Evolutionary conservation across 2,113 vertebrate genomes (phyloP), one percentile per base, ranked within the genome.

Genomic region (Rhinogobius similis): DNA sequence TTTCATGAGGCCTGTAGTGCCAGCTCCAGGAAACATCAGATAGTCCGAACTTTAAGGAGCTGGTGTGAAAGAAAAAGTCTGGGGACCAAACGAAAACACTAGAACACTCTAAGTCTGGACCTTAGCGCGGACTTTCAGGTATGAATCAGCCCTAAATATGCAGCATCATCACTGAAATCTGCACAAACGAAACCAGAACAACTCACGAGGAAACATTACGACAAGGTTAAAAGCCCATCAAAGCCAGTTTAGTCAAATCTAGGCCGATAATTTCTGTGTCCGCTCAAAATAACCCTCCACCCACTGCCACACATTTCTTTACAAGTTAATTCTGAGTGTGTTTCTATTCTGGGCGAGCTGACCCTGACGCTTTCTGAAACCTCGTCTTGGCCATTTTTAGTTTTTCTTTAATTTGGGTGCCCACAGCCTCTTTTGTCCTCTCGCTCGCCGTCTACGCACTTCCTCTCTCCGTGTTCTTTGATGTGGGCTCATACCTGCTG

Each of bases 401-500:
- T 67, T 38, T 65, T 12, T 23, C 10, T 32, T 62, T 65, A 44
- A 58, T 61, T 55, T 12, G 63, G 41, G 53, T 68, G 67, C 65
- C 77, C 41, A 75, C 52, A 27, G 68, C 80, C 77, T 70, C 44
- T 29, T 58, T 52, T 68, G 29, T 27, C 74, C 70, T 72, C 63
- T 68, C 32, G 23, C 46, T n/a, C 46, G 58, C 58, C 8, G 61
- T 67, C 70, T 62, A 68, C 16, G 13, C 16, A 27, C 75, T 58
- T 75, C 68, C 65, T 65, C 70, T 75, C 73, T 75, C 70, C 53
- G 46, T 62, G 77, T 70, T 77, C 87, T 88, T 90, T 90, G 88
- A 91, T 84, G 88, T 87, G 69, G 52, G 81, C 85, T 82, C 87
- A 79, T 83, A 81, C 84, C 89, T 88, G 85, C 89, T 90, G 89